Base-by-base conservation (phyloP, 2,888 invertebrate genomes). In the Vanessa cardui region DNA sequence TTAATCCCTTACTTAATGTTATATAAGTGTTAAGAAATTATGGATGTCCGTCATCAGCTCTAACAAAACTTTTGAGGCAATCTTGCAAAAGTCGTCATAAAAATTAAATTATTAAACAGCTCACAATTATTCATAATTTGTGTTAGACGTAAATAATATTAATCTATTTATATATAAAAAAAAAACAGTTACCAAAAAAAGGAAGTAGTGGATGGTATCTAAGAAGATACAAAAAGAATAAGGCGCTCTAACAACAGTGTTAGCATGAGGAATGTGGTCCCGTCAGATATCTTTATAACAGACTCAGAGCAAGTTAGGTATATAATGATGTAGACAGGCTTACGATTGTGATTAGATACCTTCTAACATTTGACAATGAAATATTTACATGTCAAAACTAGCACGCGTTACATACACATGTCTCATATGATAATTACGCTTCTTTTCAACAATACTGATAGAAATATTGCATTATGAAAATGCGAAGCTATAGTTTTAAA, bases 211-310 rank as follows among this genome's bases (percentile, higher is more conserved):
- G 15, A 49, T 58, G 31, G 18, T 20, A 44, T 64, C 63, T 52
- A 63, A 21, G 6, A 16, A 31, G 47, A 49, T 31, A 64, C 80
- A 75, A 75, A 73, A 74, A 74, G 72, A 74, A 66, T 49, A 70
- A 72, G 62, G 49, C 49, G 58, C 45, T 52, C 62, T 62, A 73
- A 73, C 69, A 67, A 78, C 80, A 76, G 77, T 75, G 81, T 74
- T 74, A 80, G 82, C 78, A 78, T 71, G 71, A 77, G 89, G 89
- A 89, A 89, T 89, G 89, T 77, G 82, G 89, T 84, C 80, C 76
- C 74, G 81, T 80, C 82, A 76, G 80, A 66, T 68, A 63, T 44
- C 20, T 62, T 62, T 62, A 69, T 69, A 69, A 67, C 56, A 68
- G 68, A 47, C 58, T 45, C 58, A 47, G 62, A 60, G 60, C 68